Base-by-base conservation (phyloP, 2,113 vertebrate species). In the Brienomyrus longianalis region DNA sequence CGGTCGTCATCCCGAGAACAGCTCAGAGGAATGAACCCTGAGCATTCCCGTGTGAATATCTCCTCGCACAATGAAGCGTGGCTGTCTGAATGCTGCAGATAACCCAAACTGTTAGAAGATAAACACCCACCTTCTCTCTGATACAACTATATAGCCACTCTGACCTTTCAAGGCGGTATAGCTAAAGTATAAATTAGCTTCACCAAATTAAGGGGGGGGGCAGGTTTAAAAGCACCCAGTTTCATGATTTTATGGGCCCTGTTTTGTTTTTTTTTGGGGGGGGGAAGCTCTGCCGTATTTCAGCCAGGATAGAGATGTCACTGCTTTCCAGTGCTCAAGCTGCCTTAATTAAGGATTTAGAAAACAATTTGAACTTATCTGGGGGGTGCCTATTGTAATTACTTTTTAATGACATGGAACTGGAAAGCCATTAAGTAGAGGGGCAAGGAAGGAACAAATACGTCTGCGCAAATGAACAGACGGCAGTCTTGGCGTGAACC, bases 361-460 rank as follows among this genome's bases (percentile, higher is more conserved):
- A 52, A 92, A 91, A 92, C 90, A 92, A 74, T 90, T 93, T 66
- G 17, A 85, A 83, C 70, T 91, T 88, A 90, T 90, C 80, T 62
- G 89, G 35, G 83, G 45, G 91, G 31, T 51, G 80, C 59, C 86
- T 66, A 59, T 50, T 27, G 90, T 92, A 90, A 90, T 90, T 91
- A 89, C 89, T 59, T 88, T 10, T 70, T 89, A 90, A 90, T 84
- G 90, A 88, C 92, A 89, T 91, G 88, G 89, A 91, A 89, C 84
- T 47, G 50, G 59, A 87, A 87, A 87, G 43, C 45, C 31, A 62
- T 52, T 90, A 90, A 87, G 45, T 48, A 87, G 77, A 87, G 84
- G 47, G 66, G 13, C 47, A 50, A 4, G 17, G 84, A 77, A 59
- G 85, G 77, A 90, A 50, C 51, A 6, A 86, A 87, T 90, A 87